Conservation (phyloP, 2,888 invertebrate genomes). For the Lithosia quadra region DNA sequence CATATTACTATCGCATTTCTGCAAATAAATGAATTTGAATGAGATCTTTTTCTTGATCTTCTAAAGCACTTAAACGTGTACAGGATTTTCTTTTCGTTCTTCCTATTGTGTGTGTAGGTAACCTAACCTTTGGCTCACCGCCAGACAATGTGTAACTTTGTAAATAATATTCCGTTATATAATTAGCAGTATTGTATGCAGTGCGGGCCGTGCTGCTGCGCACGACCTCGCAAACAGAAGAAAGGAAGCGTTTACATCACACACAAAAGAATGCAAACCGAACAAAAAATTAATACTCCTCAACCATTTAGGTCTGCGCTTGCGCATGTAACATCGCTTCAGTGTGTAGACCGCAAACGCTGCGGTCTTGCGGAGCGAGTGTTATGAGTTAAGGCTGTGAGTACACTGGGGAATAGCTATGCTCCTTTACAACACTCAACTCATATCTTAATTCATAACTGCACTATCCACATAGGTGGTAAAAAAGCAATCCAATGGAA, state of each 20-base stretch:
- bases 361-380: slow-evolving; percentile 26
- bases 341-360: slow-evolving; percentile 35
- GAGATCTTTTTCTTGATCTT: too few species aligned
- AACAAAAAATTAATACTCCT: slow-evolving; percentile 20
- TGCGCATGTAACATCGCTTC: slow-evolving; percentile 30
- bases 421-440: neutral
- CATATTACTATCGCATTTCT: too few species aligned
- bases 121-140: neutral
- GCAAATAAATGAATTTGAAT: too few species aligned
- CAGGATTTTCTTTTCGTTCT: neutral
- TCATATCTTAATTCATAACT: neutral
- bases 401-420: neutral
- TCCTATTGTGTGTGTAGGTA: neutral
- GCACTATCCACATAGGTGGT: too few species aligned
- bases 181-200: neutral
- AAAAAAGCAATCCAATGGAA: too few species aligned
- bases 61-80: too few species aligned
- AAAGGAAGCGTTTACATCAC: slow-evolving; percentile 16
- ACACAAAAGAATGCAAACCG: slow-evolving; percentile 21
- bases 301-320: slow-evolving; percentile 22
- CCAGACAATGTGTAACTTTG: neutral
- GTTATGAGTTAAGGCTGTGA: neutral
- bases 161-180: neutral
- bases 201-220: neutral
- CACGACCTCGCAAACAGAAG: slow-evolving; percentile 13